phyloP scores from a whole-genome alignment of 2,888 invertebrate species.

The Sphaerophoria taeniata region DNA sequence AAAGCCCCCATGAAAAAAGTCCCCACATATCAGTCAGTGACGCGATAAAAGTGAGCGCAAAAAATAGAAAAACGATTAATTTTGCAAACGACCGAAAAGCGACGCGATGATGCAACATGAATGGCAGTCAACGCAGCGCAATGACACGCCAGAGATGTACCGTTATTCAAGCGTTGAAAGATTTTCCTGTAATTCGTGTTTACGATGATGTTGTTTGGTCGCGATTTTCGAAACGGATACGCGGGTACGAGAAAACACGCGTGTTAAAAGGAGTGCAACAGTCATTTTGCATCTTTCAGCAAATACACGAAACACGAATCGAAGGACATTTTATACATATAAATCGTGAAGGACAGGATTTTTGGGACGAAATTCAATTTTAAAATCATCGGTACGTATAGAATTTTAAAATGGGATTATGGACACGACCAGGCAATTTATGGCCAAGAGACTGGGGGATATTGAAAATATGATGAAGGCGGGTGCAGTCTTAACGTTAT shows the following conservation, averaged over 20 bases:
- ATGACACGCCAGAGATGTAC: conserved; percentile 32
- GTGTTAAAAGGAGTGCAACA: conserved; percentile 29
- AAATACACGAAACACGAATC: background rate
- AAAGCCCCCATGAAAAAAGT: conserved; percentile 12
- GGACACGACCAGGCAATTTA: conserved; percentile 30
- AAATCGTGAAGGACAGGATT: background rate
- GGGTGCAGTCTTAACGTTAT: conserved; percentile 8
- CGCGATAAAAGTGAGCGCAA: conserved; percentile 29
- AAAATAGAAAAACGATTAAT: conserved; percentile 18
- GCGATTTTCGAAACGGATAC: background rate
- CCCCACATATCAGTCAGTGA: background rate
- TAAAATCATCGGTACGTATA: conserved; percentile 17
- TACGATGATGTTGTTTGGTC: conserved; percentile 45
- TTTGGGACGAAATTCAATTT: conserved; percentile 51
- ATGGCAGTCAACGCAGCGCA: background rate
- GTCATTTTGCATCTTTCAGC: conserved; percentile 8
- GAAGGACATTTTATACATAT: conserved; percentile 15
- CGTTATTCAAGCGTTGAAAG: conserved; percentile 38
- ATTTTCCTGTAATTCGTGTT: conserved; percentile 51
- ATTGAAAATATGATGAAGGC: background rate
- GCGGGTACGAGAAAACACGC: background rate
- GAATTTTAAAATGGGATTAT: conserved; percentile 48
- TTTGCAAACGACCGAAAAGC: conserved; percentile 4
- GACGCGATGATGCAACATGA: conserved; percentile 26
- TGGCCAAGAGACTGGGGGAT: conserved; percentile 13